Conservation (phyloP, 2,797 vertebrate species). For the Bradypus variegatus region DNA sequence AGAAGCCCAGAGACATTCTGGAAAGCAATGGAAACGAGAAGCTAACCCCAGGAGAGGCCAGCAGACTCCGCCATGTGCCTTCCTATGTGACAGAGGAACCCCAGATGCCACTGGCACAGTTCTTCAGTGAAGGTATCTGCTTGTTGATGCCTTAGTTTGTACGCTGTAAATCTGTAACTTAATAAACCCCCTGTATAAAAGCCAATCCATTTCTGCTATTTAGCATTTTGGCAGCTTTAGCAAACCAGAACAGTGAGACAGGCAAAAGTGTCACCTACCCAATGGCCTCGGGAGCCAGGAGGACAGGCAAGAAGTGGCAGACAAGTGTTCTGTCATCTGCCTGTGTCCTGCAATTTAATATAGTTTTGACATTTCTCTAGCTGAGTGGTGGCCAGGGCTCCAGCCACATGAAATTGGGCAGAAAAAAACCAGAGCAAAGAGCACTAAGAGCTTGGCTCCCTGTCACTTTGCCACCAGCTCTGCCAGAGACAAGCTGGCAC, state of each 20-base stretch:
- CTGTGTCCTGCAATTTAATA: constrained; percentile 53
- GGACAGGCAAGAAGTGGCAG: neutral
- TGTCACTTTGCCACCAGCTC: constrained; percentile 51
- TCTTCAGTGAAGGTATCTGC: too few relatives aligned
- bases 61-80: too few relatives aligned
- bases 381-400: constrained; percentile 15
- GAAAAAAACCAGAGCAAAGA: constrained; percentile 57
- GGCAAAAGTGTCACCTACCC: neutral
- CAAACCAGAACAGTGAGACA: neutral
- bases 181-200: too few relatives aligned
- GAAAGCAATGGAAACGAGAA: too few relatives aligned
- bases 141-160: too few relatives aligned
- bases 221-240: too few relatives aligned
- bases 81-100: too few relatives aligned
- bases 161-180: too few relatives aligned
- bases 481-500: constrained; percentile 40
- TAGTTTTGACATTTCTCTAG: constrained; percentile 45
- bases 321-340: neutral
- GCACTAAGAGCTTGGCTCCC: constrained; percentile 48
- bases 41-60: too few relatives aligned
- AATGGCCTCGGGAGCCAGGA: neutral
- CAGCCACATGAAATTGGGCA: constrained; percentile 49
- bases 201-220: too few relatives aligned
- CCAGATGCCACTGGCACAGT: too few relatives aligned
- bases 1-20: too few relatives aligned